These are phyloP conservation scores for Suncus etruscus DNA, from an alignment of 2,113 vertebrate species.

Conservation along the genomic window DNA sequence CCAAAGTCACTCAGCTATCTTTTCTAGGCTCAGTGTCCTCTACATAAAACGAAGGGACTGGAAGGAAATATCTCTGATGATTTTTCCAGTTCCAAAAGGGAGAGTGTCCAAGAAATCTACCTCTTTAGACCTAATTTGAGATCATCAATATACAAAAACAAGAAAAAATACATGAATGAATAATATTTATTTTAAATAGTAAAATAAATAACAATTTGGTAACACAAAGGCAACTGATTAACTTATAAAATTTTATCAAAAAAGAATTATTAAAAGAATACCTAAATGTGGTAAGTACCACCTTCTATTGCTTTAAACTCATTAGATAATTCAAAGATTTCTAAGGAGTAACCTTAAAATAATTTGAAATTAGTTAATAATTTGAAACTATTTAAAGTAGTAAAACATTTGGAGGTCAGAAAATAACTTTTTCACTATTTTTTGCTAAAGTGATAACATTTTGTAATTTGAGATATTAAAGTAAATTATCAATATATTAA, in stretches of 20 bases:
- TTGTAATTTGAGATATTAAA: conserved; percentile 22
- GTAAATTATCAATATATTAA: background rate
- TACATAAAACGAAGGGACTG: conserved; percentile 66
- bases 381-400: conserved; percentile 1
- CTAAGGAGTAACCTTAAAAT: background rate
- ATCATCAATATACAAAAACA: conserved; percentile 6
- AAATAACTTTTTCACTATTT: background rate
- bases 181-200: conserved; percentile 40
- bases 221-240: background rate
- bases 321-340: background rate
- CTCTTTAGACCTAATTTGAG: conserved; percentile 56
- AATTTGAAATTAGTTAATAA: conserved; percentile 39
- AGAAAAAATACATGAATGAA: conserved; percentile 35
- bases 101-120: conserved; percentile 62
- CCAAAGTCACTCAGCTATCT: conserved; percentile 76
- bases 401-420: background rate
- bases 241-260: conserved; percentile 42
- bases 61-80: conserved; percentile 52
- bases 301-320: background rate
- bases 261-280: background rate
- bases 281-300: background rate
- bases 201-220: background rate
- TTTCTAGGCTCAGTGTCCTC: conserved; percentile 73
- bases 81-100: conserved; percentile 66
- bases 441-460: background rate